Evolutionary conservation across 2,113 vertebrate genomes (phyloP), one percentile per base, ranked within the genome.

Genomic region (Oncorhynchus clarkii): DNA sequence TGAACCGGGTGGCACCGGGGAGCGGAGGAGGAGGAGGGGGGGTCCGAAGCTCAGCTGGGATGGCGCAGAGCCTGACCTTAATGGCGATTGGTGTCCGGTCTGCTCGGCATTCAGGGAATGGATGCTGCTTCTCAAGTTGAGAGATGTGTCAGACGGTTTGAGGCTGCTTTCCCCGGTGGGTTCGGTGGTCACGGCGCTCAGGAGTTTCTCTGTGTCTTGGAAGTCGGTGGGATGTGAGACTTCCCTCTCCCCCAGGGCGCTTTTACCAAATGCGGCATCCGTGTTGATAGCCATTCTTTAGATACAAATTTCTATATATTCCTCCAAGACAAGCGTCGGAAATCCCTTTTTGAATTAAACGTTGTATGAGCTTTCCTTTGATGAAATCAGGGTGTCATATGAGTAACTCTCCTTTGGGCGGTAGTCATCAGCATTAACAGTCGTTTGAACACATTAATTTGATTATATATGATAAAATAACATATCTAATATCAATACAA

Each of bases 121-220:
- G 31, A 89, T 78, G 73, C 93, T 93, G 48, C 93, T 86, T 45
- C 90, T 75, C 84, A 92, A 72, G 65, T 85, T 92, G 67, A 92
- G 92, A 0, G 93, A 90, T 75, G 96, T 93, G 86, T 92, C 93
- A 72, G 94, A 93, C 20, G 84, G 82, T 14, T 92, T 93, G 83
- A 92, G 73, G 79, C 94, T 84, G 81, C 88, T 90, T 79, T 93
- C 91, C 0, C 91, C 92, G 48, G 78, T 90, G 20, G 83, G 85
- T 54, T 93, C 92, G 14, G 75, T 73, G 34, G 80, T 82, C 13
- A 86, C 76, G 45, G 78, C 76, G 71, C 86, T 91, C 76, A 97
- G 90, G 64, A 96, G 94, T 87, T 94, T 95, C 84, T 96, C 93
- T 57, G 93, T 96, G 85, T 96, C 96, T 4, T 92, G 94, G 79